phyloP scores from a whole-genome alignment of 2,888 invertebrate genomes.

The Ligdia adustata region DNA sequence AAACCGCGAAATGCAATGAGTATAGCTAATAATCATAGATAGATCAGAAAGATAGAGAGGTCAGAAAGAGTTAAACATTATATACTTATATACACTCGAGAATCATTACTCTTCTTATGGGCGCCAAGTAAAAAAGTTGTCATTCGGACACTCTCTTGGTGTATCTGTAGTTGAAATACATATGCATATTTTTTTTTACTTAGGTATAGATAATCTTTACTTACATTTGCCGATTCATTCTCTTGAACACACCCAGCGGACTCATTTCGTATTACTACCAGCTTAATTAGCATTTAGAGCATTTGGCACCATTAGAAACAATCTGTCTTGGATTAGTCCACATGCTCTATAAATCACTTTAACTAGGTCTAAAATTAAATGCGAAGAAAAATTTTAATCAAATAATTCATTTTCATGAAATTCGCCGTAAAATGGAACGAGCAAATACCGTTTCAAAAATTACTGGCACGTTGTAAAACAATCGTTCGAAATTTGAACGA shows the following conservation, averaged over 20 bases:
- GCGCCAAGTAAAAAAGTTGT: no score
- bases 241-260: constrained; percentile 51
- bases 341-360: constrained; percentile 34
- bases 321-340: constrained; percentile 24
- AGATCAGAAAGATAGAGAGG: no score
- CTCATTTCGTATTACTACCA: constrained; percentile 42
- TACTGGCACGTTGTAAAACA: constrained; percentile 12
- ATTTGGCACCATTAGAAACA: constrained; percentile 9
- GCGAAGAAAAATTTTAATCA: constrained; percentile 19
- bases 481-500: constrained; percentile 10
- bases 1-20: no score
- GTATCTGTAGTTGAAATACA: no score
- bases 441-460: background rate
- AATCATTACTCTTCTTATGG: no score
- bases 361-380: constrained; percentile 32
- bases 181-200: no score
- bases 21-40: no score
- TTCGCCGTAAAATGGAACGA: constrained; percentile 28
- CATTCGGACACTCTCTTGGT: no score
- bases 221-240: constrained; percentile 53
- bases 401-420: constrained; percentile 30
- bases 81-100: no score
- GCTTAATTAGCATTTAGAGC: background rate
- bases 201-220: no score
- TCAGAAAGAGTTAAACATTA: no score